These are phyloP conservation scores for Eospalax fontanierii DNA, from an alignment of 2,797 vertebrate species.

Conservation along the genomic window DNA sequence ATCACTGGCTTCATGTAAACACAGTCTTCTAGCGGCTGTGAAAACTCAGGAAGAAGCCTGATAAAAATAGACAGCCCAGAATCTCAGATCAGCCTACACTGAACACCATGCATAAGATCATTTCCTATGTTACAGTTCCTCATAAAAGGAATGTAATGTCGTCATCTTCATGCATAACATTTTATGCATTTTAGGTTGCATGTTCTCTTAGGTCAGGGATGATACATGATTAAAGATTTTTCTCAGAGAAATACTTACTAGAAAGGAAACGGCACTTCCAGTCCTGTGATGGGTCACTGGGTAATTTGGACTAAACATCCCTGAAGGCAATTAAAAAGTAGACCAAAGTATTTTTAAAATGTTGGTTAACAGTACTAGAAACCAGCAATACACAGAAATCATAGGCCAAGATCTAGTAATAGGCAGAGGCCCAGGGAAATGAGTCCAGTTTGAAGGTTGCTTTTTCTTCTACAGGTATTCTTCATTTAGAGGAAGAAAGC, in stretches of 20 bases:
- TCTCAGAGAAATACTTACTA: neutral
- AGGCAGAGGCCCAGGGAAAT: too few species aligned
- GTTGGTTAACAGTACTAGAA: too few species aligned
- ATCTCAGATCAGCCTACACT: too few species aligned
- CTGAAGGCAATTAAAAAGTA: neutral
- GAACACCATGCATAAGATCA: neutral
- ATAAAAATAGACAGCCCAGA: neutral
- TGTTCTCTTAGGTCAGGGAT: neutral
- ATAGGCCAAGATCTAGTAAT: too few species aligned
- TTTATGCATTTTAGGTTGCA: fast-evolving
- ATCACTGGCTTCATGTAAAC: neutral
- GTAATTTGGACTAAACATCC: neutral
- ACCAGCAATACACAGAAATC: too few species aligned
- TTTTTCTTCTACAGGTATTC: too few species aligned
- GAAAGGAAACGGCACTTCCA: neutral
- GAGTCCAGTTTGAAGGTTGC: too few species aligned
- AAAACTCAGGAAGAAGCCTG: neutral
- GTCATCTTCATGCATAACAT: neutral
- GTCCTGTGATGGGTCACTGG: too few species aligned
- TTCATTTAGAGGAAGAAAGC: too few species aligned
- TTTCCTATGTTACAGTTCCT: neutral
- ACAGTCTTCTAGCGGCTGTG: neutral
- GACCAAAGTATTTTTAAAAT: too few species aligned
- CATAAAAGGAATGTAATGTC: neutral
- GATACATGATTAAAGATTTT: neutral